Percentiles rank a stretch among this genome's conserved stretches.
These are phyloP conservation scores for Molothrus aeneus DNA, from an alignment of 2,797 vertebrate genomes.

Conservation along the genomic window DNA sequence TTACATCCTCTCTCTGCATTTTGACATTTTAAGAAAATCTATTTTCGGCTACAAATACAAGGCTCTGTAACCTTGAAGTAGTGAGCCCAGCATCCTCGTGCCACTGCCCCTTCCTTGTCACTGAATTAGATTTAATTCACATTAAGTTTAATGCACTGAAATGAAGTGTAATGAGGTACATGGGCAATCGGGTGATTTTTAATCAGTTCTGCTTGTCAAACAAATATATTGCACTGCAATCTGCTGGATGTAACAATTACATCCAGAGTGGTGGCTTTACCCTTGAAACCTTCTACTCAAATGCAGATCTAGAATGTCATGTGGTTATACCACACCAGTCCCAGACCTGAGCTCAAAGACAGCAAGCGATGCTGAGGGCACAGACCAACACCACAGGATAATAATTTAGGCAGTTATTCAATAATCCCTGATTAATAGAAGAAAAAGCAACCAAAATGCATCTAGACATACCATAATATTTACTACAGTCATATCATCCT, in stretches of 20 bases:
- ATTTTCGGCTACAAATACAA: neutral
- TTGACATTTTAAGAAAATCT: neutral
- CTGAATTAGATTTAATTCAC: constrained; percentile 36
- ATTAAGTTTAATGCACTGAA: neutral
- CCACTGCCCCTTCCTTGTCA: constrained; percentile 40
- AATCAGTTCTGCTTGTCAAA: constrained; percentile 58
- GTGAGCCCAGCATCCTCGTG: neutral
- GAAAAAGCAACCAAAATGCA: neutral
- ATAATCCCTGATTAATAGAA: neutral
- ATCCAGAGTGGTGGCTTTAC: neutral
- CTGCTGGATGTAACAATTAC: constrained; percentile 35
- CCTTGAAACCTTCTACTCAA: neutral
- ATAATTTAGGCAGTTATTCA: neutral
- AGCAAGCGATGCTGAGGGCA: fast-evolving
- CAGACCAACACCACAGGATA: neutral
- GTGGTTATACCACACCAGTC: neutral
- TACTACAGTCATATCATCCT: neutral
- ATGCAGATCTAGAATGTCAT: neutral
- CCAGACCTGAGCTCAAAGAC: neutral
- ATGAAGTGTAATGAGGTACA: constrained; percentile 39
- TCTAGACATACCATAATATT: neutral
- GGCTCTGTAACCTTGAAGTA: neutral
- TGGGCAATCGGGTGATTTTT: constrained; percentile 48
- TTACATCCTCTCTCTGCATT: neutral
- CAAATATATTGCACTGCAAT: constrained; percentile 38